Evolutionary conservation across 92 coral and sea anemone genomes (phyloP), one percentile per base, ranked within the genome.

Genomic region (Siderastrea siderea): DNA sequence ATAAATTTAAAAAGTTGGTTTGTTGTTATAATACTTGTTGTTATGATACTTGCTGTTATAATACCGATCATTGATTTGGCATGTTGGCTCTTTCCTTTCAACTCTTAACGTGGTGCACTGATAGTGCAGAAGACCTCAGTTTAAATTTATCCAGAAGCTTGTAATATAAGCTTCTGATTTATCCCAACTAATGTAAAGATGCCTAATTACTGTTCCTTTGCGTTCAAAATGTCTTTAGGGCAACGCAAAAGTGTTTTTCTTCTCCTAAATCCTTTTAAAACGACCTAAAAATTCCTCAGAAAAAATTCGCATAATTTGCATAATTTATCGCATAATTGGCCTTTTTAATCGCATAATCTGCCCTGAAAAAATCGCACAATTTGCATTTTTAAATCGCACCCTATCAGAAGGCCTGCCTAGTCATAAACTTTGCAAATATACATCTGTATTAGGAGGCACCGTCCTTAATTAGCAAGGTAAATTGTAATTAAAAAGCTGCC

Each of bases 261-360:
- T 15, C 17, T 12, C 5, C 72, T 15, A 10, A 68, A 68, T 68
- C 49, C 72, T 68, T 8, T 43, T 68, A 68, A 68, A 68, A 68
- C 64, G 17, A 26, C 45, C 72, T 68, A 8, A 17, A 68, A 68
- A 68, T 38, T 15, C 45, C 17, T 68, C 45, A 68, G 72, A 12
- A 68, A 68, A 67, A 68, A 68, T 6, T 68, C 72, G 72, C 72
- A 68, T 4, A 68, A 68, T 68, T 68, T 68, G 72, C 72, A 68
- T 68, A 79, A 79, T 57, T 61, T 79, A 38, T 10, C 75, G 3
- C 75, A 46, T 63, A 80, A 80, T 80, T 26, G 84, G 26, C 73
- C 84, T 64, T 80, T 80, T 57, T 80, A 63, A 15, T 47, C 84
- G 74, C 84, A 64, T 59, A 60, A 80, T 80, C 38, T 80, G 45